Evolutionary conservation across 1,140 invertebrate genomes (phyloP).

Genomic region (Drosophila oshimai): DNA sequence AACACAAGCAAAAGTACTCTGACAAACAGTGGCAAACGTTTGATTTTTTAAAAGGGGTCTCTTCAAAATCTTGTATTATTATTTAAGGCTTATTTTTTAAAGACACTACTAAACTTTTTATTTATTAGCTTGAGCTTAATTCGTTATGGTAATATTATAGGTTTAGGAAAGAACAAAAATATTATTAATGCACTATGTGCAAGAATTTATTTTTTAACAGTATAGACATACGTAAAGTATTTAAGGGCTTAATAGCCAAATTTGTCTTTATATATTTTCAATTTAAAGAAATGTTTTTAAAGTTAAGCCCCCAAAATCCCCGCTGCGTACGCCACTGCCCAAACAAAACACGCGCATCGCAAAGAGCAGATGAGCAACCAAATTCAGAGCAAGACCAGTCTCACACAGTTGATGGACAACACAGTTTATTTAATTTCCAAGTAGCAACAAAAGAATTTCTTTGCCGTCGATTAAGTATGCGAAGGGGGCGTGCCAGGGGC

Average conservation of each 20-base stretch:
- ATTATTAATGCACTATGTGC: no score
- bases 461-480: slow-evolving; percentile 3
- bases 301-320: background rate
- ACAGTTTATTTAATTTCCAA: slow-evolving; percentile 66
- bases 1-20: background rate
- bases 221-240: no score
- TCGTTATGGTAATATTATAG: no score
- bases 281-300: no score
- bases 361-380: background rate
- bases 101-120: no score
- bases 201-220: no score
- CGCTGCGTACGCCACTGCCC: background rate
- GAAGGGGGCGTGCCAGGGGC: background rate
- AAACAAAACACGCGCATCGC: background rate
- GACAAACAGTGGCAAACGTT: background rate
- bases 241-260: no score
- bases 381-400: slow-evolving; percentile 9
- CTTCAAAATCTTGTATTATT: background rate
- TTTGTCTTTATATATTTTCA: no score
- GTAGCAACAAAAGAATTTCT: slow-evolving; percentile 32
- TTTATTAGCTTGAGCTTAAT: no score
- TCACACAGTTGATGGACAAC: slow-evolving; percentile 53
- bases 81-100: no score
- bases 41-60: background rate
- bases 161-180: no score